phyloP scores from a whole-genome alignment of 2,797 vertebrate genomes.

The Eupleurogrammus muticus region DNA sequence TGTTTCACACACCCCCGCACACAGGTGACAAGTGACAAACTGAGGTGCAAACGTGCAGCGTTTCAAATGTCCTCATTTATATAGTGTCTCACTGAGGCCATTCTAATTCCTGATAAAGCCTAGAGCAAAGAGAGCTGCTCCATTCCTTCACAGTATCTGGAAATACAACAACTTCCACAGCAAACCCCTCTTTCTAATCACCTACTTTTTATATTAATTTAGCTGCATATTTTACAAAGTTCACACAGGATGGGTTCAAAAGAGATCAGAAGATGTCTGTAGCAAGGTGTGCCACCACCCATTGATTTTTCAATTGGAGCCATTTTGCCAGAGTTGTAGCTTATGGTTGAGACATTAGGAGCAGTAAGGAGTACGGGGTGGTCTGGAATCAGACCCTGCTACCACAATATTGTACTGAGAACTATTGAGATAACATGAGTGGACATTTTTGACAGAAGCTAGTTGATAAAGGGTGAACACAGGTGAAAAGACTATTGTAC shows the following conservation, averaged over 20 bases:
- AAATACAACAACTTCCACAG: conserved; percentile 15
- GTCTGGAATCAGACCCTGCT: too few species aligned
- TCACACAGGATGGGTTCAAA: neutral
- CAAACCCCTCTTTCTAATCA: conserved; percentile 22
- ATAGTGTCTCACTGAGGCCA: conserved; percentile 18
- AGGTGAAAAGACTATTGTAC: too few species aligned
- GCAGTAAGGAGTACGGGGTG: too few species aligned
- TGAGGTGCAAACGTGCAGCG: conserved; percentile 16
- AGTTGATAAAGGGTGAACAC: too few species aligned
- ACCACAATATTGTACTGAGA: too few species aligned
- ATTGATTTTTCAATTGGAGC: too few species aligned
- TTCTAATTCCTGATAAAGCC: conserved; percentile 27
- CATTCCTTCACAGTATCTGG: neutral
- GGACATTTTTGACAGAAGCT: too few species aligned
- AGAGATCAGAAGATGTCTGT: too few species aligned
- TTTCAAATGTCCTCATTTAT: conserved; percentile 40
- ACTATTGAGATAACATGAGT: too few species aligned
- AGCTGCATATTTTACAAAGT: neutral
- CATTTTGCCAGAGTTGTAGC: too few species aligned
- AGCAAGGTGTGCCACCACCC: too few species aligned
- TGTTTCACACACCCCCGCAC: neutral
- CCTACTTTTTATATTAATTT: conserved; percentile 15
- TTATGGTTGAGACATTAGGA: too few species aligned
- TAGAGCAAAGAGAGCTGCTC: conserved; percentile 1
- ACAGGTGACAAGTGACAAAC: conserved; percentile 31